Evolutionary conservation across 2,797 vertebrate genomes (phyloP), one percentile per base, ranked within the genome.

Genomic region (Sus cebifrons): DNA sequence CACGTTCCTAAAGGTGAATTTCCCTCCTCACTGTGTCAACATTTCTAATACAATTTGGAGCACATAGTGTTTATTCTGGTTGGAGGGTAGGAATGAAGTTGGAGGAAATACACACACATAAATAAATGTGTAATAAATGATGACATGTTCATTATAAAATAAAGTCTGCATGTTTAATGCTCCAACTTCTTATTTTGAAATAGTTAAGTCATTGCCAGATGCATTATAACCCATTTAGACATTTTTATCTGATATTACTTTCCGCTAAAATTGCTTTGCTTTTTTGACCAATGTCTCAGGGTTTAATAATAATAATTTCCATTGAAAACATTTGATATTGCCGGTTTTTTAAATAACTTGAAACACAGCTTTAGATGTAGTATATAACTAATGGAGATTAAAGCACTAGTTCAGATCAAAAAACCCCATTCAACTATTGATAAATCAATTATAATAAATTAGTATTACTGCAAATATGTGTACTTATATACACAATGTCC

Each of bases 111-210:
- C 13, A 32, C 1, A 29, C 9, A 3, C 13, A 49, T 49, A 74
- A 49, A 14, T 17, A 49, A 85, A 74, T 36, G 25, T 40, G 25
- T 11, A 68, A n/a, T 79, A 95, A 87, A 81, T 90, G 70, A 52
- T 17, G 83, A 0, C 3, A 85, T 4, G 91, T 96, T 84, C 1
- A 73, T 56, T 15, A 32, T 2, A 44, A 90, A 96, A 71, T 83
- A 9, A 96, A 97, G 96, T 87, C 13, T 62, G 77, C 5, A 49
- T 25, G 29, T 0, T 67, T 96, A 95, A 89, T 86, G 60, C 6
- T 92, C 90, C 89, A 68, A 88, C 75, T 82, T 83, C 0, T 87
- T 96, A 86, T 58, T 91, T 79, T 9, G 44, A 90, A 96, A 84
- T 9, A 12, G 49, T 83, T 3, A 17, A 78, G 93, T 86, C 29